phyloP scores from a whole-genome alignment of 2,888 invertebrate genomes.

The Xanthorhoe spadicearia region DNA sequence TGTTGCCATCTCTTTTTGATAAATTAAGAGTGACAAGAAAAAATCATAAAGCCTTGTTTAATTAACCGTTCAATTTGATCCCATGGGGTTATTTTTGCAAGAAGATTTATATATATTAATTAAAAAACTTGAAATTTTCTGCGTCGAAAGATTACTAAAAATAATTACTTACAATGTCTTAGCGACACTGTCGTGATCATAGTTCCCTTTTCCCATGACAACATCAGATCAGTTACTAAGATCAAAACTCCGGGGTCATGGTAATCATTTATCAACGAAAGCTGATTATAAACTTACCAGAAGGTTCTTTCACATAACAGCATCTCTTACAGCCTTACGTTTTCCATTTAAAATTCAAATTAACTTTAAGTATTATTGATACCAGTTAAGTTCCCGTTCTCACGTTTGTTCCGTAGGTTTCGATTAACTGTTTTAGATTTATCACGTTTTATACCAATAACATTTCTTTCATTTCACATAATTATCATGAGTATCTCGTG shows the following conservation, averaged over 20 bases:
- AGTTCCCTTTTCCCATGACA: background rate
- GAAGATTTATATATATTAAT: no score
- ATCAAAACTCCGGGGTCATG: background rate
- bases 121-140: no score
- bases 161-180: no score
- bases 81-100: no score
- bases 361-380: slow-evolving; percentile 15
- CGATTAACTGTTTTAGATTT: slow-evolving; percentile 19
- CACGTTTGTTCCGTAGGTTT: slow-evolving; percentile 19
- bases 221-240: background rate
- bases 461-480: slow-evolving; percentile 19
- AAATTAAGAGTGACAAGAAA: no score
- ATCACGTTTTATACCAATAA: slow-evolving; percentile 23
- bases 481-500: slow-evolving; percentile 15
- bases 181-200: background rate
- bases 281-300: slow-evolving; percentile 21
- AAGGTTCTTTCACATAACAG: slow-evolving; percentile 29
- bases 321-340: slow-evolving; percentile 16
- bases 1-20: no score
- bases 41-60: no score
- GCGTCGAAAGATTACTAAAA: no score
- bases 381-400: slow-evolving; percentile 20
- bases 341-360: slow-evolving; percentile 38
- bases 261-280: slow-evolving; percentile 49
- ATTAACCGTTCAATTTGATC: no score